A percentile compares a stretch with the other conserved stretches of the same genome.
Conservation (phyloP, 2,797 vertebrate genomes). For the Decapterus maruadsi region DNA sequence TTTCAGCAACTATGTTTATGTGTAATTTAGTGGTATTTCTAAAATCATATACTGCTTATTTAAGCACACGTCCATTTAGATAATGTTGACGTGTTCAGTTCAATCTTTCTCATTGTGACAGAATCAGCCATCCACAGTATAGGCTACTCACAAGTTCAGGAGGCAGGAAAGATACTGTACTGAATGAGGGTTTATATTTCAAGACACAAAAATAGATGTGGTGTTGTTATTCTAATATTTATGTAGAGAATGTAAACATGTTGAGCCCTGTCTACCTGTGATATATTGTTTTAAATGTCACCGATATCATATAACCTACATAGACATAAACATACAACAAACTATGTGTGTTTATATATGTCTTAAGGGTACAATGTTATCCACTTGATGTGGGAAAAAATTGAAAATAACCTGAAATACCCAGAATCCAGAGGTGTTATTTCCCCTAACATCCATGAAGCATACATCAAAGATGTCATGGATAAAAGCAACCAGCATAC, state of each 20-base stretch:
- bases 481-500: slow-evolving; percentile 69
- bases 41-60: background rate
- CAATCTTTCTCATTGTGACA: background rate
- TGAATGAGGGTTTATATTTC: background rate
- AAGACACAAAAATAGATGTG: no score
- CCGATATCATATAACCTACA: no score
- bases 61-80: background rate
- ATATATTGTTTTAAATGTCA: no score
- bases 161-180: background rate
- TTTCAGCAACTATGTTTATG: background rate
- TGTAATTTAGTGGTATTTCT: background rate
- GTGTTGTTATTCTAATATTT: no score
- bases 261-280: no score
- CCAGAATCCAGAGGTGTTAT: slow-evolving; percentile 10
- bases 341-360: no score
- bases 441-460: slow-evolving; percentile 25
- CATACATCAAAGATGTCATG: slow-evolving; percentile 66
- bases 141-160: no score
- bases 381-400: background rate
- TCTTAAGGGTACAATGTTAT: background rate
- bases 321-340: no score
- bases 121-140: background rate
- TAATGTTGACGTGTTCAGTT: background rate
- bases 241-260: no score
- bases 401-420: background rate